Conservation (phyloP, 2,113 vertebrate genomes). For the Grus americana region DNA sequence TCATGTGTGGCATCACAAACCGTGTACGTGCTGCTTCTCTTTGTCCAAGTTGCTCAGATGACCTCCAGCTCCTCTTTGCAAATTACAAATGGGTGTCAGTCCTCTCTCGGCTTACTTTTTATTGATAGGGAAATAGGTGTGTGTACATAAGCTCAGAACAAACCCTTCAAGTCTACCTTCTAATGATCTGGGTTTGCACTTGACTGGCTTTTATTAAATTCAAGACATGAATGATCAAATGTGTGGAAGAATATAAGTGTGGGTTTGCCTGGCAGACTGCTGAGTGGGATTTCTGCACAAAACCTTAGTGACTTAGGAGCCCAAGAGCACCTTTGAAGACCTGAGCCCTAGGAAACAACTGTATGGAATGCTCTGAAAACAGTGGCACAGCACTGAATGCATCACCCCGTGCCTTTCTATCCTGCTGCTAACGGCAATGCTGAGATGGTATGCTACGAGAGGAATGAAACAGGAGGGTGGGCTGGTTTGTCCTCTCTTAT, state of each 20-base stretch:
- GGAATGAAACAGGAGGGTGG: not conserved
- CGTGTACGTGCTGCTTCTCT: not conserved
- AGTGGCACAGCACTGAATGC: not conserved
- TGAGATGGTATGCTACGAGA: not conserved
- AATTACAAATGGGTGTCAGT: not conserved
- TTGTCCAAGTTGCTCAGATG: not conserved
- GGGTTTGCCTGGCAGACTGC: not conserved
- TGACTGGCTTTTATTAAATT: not conserved
- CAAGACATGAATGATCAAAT: not conserved
- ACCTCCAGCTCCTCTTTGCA: not conserved
- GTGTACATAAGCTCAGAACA: not conserved
- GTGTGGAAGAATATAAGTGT: not conserved
- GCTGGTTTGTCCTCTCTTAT: not conserved
- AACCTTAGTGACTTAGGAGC: not conserved
- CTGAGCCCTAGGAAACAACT: not conserved
- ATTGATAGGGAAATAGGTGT: not conserved
- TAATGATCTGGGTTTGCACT: not conserved
- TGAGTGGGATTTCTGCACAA: not conserved
- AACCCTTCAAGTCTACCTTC: not conserved
- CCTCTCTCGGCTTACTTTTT: not conserved
- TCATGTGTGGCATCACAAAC: not conserved
- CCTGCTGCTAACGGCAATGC: not conserved
- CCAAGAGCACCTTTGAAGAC: not conserved
- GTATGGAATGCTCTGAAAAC: not conserved
- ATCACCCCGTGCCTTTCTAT: not conserved